phyloP scores from a whole-genome alignment of 2,888 invertebrate species.

The Bedellia somnulentella region DNA sequence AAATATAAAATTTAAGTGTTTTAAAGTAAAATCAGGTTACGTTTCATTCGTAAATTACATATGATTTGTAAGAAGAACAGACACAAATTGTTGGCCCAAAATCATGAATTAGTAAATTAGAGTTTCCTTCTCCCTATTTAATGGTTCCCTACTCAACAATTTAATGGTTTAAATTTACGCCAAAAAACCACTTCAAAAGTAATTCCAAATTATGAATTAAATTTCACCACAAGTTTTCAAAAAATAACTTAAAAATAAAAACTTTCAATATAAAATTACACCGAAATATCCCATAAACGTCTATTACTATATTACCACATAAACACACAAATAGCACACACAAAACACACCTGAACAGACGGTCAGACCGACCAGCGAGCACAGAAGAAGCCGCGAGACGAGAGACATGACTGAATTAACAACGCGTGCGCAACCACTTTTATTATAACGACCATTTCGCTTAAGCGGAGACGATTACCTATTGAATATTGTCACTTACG shows the following conservation, averaged over 20 bases:
- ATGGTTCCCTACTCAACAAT: too few species aligned
- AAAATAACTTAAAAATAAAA: constrained; percentile 1
- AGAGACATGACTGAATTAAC: constrained; percentile 23
- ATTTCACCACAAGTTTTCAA: neutral
- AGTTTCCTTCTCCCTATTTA: too few species aligned
- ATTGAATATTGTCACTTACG: neutral
- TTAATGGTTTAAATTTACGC: too few species aligned
- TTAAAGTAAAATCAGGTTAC: too few species aligned
- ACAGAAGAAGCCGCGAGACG: constrained; percentile 16
- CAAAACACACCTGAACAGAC: constrained; percentile 11
- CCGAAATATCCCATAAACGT: too few species aligned
- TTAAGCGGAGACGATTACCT: neutral
- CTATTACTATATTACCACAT: neutral
- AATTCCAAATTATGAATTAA: neutral
- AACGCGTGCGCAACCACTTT: constrained; percentile 18
- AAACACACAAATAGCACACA: neutral
- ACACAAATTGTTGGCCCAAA: too few species aligned
- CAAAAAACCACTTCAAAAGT: too few species aligned
- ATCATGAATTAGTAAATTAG: too few species aligned
- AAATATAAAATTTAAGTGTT: too few species aligned
- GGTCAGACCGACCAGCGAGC: constrained; percentile 5
- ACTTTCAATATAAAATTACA: neutral
- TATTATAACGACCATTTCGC: constrained; percentile 14
- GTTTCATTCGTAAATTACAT: too few species aligned
- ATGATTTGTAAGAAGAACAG: too few species aligned